Base-by-base conservation (phyloP, 1,140 invertebrate genomes). In the Portunus trituberculatus region DNA sequence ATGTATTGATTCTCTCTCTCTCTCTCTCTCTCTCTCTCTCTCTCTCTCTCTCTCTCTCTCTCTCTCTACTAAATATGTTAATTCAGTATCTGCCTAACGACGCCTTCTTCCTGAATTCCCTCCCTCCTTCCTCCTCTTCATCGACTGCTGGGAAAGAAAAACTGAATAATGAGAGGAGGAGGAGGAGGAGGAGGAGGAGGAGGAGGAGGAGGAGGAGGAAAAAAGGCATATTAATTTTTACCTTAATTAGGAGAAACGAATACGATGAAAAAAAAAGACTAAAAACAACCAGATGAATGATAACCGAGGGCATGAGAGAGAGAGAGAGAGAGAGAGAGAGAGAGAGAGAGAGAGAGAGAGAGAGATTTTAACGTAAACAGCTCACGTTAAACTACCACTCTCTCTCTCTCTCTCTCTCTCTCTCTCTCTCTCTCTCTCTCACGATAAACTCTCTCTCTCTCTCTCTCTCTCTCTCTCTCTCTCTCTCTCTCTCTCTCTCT, bases 21-120 rank as follows among this genome's bases (percentile, higher is more conserved):
- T 76, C 67, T n/a, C 67, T 76, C 67, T 76, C 67, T 76, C 67
- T 76, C n/a, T n/a, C 67, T 76, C 67, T 76, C 67, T 76, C 67
- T 76, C 67, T 76, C 67, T 76, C 67, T 76, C 67, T 76, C 67
- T 76, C 67, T 76, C 67, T 76, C 67, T 76, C 67, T 76, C 67
- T 76, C 67, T 76, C 67, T 76, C 1, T n/a, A 2, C 6, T 76
- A 76, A 76, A 76, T 76, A 76, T 76, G 67, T n/a, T 76, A 76
- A 76, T 76, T n/a, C 20, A 76, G 67, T 76, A 76, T 76, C 67
- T 76, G 67, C 67, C 67, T 76, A 76, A 76, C n/a, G 67, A 76
- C n/a, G 67, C 67, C 67, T 76, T 20, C n/a, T 76, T 76, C 67
- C 52, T 59, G 12, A 2, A 25, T 76, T 76, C 67, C 67, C 67